phyloP scores from a whole-genome alignment of 2,113 vertebrate species.

The Sarotherodon lohbergeri region DNA sequence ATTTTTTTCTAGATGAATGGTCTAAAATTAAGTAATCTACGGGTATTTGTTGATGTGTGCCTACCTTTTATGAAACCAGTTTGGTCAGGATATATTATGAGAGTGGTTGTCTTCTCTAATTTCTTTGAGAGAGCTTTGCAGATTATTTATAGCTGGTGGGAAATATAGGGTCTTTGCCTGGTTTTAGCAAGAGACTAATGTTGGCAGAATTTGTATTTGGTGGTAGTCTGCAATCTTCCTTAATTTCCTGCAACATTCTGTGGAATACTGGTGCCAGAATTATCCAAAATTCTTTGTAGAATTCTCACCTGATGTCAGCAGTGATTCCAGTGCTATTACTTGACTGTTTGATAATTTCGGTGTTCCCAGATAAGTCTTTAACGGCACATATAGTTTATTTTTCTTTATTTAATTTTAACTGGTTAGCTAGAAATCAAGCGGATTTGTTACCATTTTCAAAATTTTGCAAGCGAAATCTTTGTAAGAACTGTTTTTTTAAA shows the following conservation, averaged over 20 bases:
- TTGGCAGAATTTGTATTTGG: neutral
- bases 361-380: neutral
- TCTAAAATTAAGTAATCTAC: too few relatives aligned
- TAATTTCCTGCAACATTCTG: neutral
- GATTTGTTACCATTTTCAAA: neutral
- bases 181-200: neutral
- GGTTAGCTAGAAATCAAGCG: neutral
- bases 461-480: neutral
- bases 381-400: neutral
- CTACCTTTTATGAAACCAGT: too few relatives aligned
- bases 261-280: neutral
- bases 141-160: too few relatives aligned
- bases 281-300: neutral
- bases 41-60: too few relatives aligned
- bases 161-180: neutral
- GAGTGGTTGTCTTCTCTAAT: too few relatives aligned
- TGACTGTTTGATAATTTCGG: neutral
- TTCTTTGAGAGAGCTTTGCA: too few relatives aligned
- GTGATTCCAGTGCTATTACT: neutral
- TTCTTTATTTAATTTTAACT: neutral
- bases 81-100: too few relatives aligned
- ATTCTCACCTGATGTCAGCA: neutral
- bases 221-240: neutral
- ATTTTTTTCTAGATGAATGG: too few relatives aligned
- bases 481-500: neutral